A percentile compares a stretch with the other conserved stretches of the same genome.
phyloP scores from a whole-genome alignment of 2,888 invertebrate genomes.

The Tolmerus cingulatus region DNA sequence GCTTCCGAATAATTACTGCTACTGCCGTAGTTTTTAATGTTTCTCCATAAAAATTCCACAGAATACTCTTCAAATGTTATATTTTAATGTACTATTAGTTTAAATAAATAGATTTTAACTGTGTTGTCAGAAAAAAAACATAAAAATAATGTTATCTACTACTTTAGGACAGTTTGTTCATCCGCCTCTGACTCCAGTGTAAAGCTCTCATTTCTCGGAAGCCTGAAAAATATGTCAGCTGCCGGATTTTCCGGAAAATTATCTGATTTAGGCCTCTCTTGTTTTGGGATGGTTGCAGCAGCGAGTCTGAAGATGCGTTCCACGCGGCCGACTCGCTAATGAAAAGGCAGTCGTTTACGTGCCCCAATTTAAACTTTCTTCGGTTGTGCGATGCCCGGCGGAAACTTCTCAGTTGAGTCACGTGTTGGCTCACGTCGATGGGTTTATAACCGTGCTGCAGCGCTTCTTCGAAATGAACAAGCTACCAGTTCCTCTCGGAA shows the following conservation, averaged over 20 bases:
- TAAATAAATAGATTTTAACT: too few species aligned
- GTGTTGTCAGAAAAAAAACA: too few species aligned
- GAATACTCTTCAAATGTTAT: too few species aligned
- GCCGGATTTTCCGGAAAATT: neutral
- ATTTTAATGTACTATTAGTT: too few species aligned
- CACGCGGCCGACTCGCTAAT: neutral
- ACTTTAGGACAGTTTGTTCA: neutral
- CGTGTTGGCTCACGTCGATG: neutral
- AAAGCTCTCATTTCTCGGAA: neutral
- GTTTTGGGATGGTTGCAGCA: neutral
- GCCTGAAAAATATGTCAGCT: neutral
- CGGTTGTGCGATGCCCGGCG: neutral
- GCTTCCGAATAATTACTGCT: too few species aligned
- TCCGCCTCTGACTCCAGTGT: neutral
- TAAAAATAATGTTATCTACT: too few species aligned
- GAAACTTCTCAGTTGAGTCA: neutral
- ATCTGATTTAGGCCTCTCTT: slow-evolving; percentile 2
- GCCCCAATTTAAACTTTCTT: neutral
- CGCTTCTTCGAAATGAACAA: neutral
- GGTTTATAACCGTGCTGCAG: neutral
- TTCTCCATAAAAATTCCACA: too few species aligned
- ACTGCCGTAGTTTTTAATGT: too few species aligned
- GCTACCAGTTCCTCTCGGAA: neutral
- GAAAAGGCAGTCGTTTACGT: neutral
- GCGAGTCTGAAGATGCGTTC: neutral